Evolutionary conservation across 2,888 invertebrate species (phyloP).

Genomic region (Lamproptera curius): DNA sequence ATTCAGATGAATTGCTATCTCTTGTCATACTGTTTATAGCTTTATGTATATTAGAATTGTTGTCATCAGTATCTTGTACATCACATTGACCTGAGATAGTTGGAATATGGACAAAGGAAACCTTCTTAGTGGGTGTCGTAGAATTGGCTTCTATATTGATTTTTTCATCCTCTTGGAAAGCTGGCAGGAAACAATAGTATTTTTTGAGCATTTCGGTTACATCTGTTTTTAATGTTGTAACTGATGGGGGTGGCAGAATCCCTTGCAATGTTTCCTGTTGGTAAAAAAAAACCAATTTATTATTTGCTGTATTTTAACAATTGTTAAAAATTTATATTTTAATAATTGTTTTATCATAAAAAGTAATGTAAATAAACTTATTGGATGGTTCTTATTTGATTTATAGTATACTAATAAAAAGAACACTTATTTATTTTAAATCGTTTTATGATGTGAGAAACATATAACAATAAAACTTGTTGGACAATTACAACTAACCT

Average conservation of each 20-base stretch:
- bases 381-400: too few species aligned
- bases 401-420: too few species aligned
- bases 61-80: constrained; percentile 26
- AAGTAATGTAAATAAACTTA: too few species aligned
- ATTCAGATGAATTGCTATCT: constrained; percentile 32
- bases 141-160: constrained; percentile 44
- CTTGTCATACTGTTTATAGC: constrained; percentile 13
- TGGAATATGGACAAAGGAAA: constrained; percentile 62
- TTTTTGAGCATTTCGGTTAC: constrained; percentile 80
- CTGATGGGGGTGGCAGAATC: constrained; percentile 85
- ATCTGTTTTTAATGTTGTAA: constrained; percentile 83
- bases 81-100: constrained; percentile 21
- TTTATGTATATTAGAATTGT: constrained; percentile 12
- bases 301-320: too few species aligned
- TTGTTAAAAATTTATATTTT: too few species aligned
- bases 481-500: too few species aligned
- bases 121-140: constrained; percentile 59
- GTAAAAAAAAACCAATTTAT: too few species aligned
- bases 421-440: too few species aligned
- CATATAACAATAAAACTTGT: too few species aligned
- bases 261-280: constrained; percentile 81
- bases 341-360: too few species aligned
- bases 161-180: constrained; percentile 62
- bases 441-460: too few species aligned
- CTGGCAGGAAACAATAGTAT: constrained; percentile 73